Evolutionary conservation across 2,797 vertebrate species (phyloP), one percentile per base, ranked within the genome.

Genomic region (Sebastiscus tertius): DNA sequence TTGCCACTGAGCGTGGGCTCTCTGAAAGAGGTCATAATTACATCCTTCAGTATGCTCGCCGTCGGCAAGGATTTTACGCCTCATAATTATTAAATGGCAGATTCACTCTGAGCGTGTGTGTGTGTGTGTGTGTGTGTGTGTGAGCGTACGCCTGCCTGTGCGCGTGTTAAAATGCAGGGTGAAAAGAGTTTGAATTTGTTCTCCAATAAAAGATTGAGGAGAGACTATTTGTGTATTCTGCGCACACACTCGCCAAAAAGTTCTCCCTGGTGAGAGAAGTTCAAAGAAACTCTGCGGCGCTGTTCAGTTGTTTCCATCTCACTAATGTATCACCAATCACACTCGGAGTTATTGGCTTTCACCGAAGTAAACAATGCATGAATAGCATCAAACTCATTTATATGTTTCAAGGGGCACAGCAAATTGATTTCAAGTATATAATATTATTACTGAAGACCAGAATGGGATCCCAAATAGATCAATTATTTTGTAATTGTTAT

Each of bases 41-140:
- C 94, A 95, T 94, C 93, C 94, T 95, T 96, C 93, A 94, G 92
- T 93, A 95, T 95, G 93, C 94, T 93, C 85, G 93, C 95, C 94
- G 80, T 91, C 90, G 94, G 95, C 95, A 95, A 96, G 95, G 95
- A 95, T 95, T 96, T 95, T 95, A 95, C 92, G 93, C 93, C 92
- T 94, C 94, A 94, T 95, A 95, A 95, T 96, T 94, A 96, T 96
- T 93, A 95, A 96, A 95, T 94, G 92, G 92, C 93, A 94, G 90
- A 94, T 91, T 94, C 92, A 88, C 88, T 94, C 83, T 77, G 39
- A 29, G 56, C 8, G 33, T 26, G 63, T 39, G 42, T 22, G 52
- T 46, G 69, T 61, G 72, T 83, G 73, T 74, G 26, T 26, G 26
- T 26, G 26, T 26, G 26, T 26, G 26, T 26, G 26, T 26, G 26